Evolutionary conservation across 2,888 invertebrate genomes (phyloP).

Genomic region (Cephus spinipes): DNA sequence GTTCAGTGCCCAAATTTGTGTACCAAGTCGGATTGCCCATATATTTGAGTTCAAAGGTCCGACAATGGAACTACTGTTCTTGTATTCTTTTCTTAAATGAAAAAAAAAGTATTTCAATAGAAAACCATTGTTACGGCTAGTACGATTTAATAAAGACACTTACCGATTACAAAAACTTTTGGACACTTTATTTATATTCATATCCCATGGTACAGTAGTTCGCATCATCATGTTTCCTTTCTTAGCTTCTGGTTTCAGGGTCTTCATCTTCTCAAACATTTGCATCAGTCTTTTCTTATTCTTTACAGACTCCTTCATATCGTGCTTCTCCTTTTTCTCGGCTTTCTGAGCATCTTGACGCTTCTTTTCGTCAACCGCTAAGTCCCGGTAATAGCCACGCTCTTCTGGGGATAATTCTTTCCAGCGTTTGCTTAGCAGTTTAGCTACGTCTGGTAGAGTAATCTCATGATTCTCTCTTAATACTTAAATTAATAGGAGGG

Average conservation of each 20-base stretch:
- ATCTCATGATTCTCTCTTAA: slow-evolving; percentile 50
- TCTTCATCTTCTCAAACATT: slow-evolving; percentile 52
- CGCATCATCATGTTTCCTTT: slow-evolving; percentile 42
- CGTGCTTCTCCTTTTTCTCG: slow-evolving; percentile 9
- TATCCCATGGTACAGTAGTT: slow-evolving; percentile 46
- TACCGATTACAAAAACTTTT: slow-evolving; percentile 34
- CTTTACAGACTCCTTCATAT: slow-evolving; percentile 28
- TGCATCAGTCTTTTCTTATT: slow-evolving; percentile 49
- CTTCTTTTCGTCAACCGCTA: slow-evolving; percentile 37
- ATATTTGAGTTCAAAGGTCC: slow-evolving; percentile 42
- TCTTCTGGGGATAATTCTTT: slow-evolving; percentile 59
- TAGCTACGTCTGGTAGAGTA: slow-evolving; percentile 62
- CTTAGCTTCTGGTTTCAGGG: slow-evolving; percentile 32
- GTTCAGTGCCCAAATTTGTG: slow-evolving; percentile 44
- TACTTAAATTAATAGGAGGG: slow-evolving; percentile 40
- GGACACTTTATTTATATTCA: slow-evolving; percentile 40
- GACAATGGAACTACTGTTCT: slow-evolving; percentile 27
- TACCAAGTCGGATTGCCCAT: slow-evolving; percentile 39
- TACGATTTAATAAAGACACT: background rate
- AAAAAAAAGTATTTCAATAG: background rate
- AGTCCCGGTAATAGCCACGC: slow-evolving; percentile 57
- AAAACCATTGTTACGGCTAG: background rate
- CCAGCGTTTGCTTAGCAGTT: slow-evolving; percentile 60
- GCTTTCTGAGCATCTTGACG: slow-evolving; percentile 13
- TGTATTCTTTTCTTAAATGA: slow-evolving; percentile 9